Conservation (phyloP, 2,113 vertebrate genomes). For the Hipposideros armiger region DNA sequence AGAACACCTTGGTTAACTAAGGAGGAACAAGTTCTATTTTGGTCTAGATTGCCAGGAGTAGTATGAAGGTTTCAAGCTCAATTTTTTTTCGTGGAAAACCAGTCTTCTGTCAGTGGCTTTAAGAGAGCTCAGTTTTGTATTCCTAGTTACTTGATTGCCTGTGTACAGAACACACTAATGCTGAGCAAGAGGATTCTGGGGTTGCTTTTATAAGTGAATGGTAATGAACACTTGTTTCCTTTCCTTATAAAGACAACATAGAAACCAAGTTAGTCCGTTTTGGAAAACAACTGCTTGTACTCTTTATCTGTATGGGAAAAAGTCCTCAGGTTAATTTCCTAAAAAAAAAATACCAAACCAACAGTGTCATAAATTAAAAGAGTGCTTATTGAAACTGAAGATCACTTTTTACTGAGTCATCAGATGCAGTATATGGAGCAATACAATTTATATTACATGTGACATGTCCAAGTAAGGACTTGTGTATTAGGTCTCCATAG, state of each 20-base stretch:
- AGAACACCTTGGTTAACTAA: background rate
- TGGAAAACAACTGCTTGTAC: background rate
- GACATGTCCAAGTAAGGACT: conserved; percentile 37
- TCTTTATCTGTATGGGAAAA: conserved; percentile 37
- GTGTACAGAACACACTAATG: background rate
- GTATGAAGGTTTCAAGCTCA: background rate
- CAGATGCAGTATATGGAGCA: conserved; percentile 22
- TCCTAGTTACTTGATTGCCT: background rate
- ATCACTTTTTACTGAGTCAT: conserved; percentile 68
- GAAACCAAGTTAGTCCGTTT: background rate
- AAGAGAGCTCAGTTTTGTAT: background rate
- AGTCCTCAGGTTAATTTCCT: conserved; percentile 33
- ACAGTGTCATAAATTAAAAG: background rate
- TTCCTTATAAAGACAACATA: background rate
- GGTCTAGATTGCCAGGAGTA: background rate
- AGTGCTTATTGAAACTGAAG: conserved; percentile 60
- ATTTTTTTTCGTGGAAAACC: background rate
- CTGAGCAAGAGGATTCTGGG: background rate
- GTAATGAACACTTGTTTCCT: background rate
- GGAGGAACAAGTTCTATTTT: background rate
- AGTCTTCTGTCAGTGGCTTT: background rate
- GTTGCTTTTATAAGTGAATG: background rate
- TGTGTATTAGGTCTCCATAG: background rate
- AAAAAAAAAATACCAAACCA: background rate
- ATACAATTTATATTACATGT: conserved; percentile 47